Percentiles rank a stretch among this genome's conserved stretches.
These are phyloP conservation scores for Sphaerophoria taeniata DNA, from an alignment of 2,888 invertebrate species.

Conservation along the genomic window DNA sequence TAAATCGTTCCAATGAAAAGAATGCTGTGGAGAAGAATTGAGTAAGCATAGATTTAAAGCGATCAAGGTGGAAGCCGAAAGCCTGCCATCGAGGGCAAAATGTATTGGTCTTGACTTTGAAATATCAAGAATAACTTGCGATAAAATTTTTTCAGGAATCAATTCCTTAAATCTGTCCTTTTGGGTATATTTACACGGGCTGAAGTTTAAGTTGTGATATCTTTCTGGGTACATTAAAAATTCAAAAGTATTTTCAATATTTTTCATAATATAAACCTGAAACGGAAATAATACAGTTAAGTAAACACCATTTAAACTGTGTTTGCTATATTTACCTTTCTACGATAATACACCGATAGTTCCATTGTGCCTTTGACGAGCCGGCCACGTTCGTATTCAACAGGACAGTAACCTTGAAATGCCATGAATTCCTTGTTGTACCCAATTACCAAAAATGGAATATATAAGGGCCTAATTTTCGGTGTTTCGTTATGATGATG, in stretches of 20 bases:
- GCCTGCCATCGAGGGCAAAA: constrained; percentile 84
- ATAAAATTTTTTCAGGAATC: constrained; percentile 81
- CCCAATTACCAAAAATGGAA: constrained; percentile 83
- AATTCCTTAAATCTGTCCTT: constrained; percentile 18
- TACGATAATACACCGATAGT: constrained; percentile 83
- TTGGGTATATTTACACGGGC: neutral
- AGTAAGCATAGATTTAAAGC: constrained; percentile 85
- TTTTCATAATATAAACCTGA: constrained; percentile 85
- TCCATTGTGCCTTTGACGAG: constrained; percentile 74
- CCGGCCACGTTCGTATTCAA: constrained; percentile 82
- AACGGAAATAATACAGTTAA: neutral
- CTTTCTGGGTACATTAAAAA: constrained; percentile 84
- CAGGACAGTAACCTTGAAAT: constrained; percentile 85
- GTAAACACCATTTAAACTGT: neutral
- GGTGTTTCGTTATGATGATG: constrained; percentile 82
- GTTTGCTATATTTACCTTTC: constrained; percentile 76
- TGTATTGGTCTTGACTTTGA: constrained; percentile 85
- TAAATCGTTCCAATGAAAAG: constrained; percentile 34
- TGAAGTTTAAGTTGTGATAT: constrained; percentile 83
- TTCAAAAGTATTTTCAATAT: constrained; percentile 83
- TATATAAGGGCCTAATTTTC: constrained; percentile 82
- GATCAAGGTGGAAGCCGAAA: constrained; percentile 85
- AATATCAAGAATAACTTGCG: constrained; percentile 84
- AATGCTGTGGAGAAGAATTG: constrained; percentile 79
- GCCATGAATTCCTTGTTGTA: constrained; percentile 82